These are phyloP conservation scores for Micrasema minimum DNA, from an alignment of 1,140 invertebrate genomes.

Conservation along the genomic window DNA sequence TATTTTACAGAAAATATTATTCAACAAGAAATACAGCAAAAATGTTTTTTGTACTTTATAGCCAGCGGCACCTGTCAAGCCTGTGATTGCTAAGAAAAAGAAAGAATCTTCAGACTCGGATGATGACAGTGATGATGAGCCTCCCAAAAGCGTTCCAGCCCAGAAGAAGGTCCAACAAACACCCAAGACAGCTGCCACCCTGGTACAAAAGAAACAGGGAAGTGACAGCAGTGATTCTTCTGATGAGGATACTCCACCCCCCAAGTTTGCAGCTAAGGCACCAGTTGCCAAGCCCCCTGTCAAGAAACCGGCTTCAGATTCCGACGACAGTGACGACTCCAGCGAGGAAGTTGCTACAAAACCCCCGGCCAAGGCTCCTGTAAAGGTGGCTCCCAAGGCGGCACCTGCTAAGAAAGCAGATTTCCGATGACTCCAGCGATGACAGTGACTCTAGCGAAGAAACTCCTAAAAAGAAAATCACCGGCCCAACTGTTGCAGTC, in stretches of 20 bases:
- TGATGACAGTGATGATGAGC: constrained; percentile 54
- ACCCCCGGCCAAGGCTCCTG: constrained; percentile 55
- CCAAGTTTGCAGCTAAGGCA: constrained; percentile 48
- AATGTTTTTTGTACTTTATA: constrained; percentile 5
- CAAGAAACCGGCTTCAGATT: constrained; percentile 54
- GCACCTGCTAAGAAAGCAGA: constrained; percentile 60
- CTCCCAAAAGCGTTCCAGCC: constrained; percentile 47
- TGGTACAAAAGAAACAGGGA: constrained; percentile 56
- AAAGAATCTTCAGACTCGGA: constrained; percentile 47
- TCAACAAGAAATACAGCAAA: constrained; percentile 3
- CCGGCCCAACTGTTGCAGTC: constrained; percentile 25
- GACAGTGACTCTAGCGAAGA: constrained; percentile 33
- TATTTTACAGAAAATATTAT: neutral
- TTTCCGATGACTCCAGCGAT: too few species aligned
- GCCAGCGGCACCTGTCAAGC: constrained; percentile 22
- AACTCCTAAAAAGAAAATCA: constrained; percentile 43
- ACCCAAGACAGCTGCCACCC: constrained; percentile 47
- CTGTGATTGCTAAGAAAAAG: constrained; percentile 42
- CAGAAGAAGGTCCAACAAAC: too few species aligned
- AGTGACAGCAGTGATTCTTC: constrained; percentile 59
- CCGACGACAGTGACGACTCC: constrained; percentile 57
- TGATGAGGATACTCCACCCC: constrained; percentile 54
- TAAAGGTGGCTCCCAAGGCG: constrained; percentile 53
- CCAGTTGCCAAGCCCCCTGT: constrained; percentile 41
- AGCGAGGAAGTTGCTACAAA: constrained; percentile 57